Evolutionary conservation across 2,888 invertebrate genomes (phyloP).

Genomic region (Ormyrus pomaceus): DNA sequence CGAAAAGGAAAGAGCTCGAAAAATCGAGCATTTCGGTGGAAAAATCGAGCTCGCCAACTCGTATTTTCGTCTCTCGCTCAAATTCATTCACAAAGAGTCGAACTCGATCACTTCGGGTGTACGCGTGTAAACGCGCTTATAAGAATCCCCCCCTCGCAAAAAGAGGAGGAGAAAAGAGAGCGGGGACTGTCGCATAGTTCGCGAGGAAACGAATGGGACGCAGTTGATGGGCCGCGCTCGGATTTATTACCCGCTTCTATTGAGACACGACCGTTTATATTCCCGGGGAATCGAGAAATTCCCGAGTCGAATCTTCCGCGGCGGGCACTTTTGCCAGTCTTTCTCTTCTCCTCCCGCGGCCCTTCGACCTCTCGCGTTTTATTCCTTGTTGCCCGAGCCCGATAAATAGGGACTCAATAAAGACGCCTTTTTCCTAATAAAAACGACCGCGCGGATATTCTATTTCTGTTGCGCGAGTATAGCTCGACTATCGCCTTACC

Average conservation of each 20-base stretch:
- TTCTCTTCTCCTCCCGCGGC: not conserved
- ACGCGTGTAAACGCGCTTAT: not conserved
- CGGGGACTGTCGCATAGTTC: not conserved
- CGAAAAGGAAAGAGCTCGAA: no score
- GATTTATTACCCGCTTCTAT: constrained; percentile 69
- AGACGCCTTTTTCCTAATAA: no score
- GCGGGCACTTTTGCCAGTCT: constrained; percentile 19
- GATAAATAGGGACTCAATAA: no score
- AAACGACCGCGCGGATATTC: no score
- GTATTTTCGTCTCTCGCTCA: no score
- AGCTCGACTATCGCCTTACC: no score
- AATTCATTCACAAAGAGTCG: no score
- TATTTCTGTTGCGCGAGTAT: no score
- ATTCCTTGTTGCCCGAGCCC: no score
- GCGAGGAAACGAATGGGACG: constrained; percentile 47
- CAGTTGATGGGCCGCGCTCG: constrained; percentile 57
- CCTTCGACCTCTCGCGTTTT: not conserved
- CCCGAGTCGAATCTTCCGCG: constrained; percentile 4
- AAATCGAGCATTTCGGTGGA: no score
- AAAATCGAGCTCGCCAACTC: no score
- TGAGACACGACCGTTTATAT: constrained; percentile 70
- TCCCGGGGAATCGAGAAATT: constrained; percentile 7
- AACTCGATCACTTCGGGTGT: not conserved
- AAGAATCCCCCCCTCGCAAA: not conserved
- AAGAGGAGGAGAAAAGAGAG: not conserved